A percentile compares a stretch with the other conserved stretches of the same genome.
These are phyloP conservation scores for Sapajus apella DNA, from an alignment of 2,113 vertebrate genomes.

Conservation along the genomic window DNA sequence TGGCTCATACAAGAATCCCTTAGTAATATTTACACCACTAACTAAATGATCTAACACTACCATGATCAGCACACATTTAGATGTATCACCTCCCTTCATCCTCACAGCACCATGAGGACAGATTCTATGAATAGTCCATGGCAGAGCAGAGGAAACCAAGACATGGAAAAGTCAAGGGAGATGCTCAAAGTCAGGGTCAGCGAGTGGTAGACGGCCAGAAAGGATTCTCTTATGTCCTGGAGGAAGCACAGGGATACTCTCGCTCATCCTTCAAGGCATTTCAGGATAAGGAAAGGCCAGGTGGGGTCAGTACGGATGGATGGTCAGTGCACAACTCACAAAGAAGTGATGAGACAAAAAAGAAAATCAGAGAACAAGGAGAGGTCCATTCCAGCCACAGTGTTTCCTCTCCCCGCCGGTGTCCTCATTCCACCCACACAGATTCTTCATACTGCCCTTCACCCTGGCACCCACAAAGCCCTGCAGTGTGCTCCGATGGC, in stretches of 20 bases:
- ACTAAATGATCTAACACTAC: not conserved
- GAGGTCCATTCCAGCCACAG: fast-evolving
- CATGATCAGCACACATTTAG: not conserved
- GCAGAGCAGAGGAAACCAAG: not conserved
- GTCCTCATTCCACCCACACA: not conserved
- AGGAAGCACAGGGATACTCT: not conserved
- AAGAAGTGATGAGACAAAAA: not conserved
- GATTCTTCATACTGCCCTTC: not conserved
- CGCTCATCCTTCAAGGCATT: not conserved
- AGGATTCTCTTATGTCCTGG: not conserved
- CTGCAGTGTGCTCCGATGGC: not conserved
- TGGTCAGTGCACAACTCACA: not conserved
- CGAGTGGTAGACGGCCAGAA: not conserved
- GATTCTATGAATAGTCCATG: not conserved
- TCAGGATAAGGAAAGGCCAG: not conserved
- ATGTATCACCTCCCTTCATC: not conserved
- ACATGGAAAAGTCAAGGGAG: not conserved
- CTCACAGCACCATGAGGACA: not conserved
- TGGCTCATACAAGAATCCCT: not conserved
- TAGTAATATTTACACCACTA: not conserved
- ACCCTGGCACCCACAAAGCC: too few species aligned
- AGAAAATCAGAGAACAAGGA: not conserved
- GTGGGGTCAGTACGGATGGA: not conserved
- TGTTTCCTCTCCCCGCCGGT: not conserved
- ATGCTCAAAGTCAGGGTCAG: not conserved